Evolutionary conservation across 2,888 invertebrate species (phyloP).

Genomic region (Ophion obscuratus): DNA sequence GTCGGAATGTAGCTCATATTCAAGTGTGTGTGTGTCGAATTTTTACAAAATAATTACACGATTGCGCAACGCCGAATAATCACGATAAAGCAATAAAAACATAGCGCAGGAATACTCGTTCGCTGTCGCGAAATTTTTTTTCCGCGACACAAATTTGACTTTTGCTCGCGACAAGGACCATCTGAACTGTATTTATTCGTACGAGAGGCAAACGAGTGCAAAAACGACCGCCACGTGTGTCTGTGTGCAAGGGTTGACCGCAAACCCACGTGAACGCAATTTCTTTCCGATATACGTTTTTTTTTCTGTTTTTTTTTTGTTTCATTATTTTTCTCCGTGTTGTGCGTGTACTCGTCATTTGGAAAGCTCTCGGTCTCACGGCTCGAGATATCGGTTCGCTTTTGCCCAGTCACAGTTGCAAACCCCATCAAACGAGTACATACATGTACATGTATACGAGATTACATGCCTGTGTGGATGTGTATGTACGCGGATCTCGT

Average conservation of each 20-base stretch:
- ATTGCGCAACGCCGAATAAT: too few species aligned
- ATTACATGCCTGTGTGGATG: constrained; percentile 9
- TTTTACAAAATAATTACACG: too few species aligned
- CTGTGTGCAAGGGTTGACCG: constrained; percentile 28
- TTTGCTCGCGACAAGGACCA: not conserved
- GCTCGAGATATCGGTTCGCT: constrained; percentile 48
- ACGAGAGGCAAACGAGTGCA: not conserved
- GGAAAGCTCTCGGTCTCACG: constrained; percentile 54
- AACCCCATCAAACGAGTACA: constrained; percentile 39
- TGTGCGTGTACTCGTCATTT: constrained; percentile 50
- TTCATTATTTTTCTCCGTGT: constrained; percentile 13
- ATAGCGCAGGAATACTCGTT: too few species aligned
- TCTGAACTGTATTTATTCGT: not conserved
- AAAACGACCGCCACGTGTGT: not conserved
- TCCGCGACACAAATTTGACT: not conserved
- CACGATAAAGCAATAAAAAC: too few species aligned
- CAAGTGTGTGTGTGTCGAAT: too few species aligned
- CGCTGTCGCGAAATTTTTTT: not conserved
- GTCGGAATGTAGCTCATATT: too few species aligned
- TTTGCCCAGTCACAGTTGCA: constrained; percentile 41
- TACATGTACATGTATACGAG: constrained; percentile 16
- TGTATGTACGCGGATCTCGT: constrained; percentile 50
- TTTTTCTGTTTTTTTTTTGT: not conserved
- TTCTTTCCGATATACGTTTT: constrained; percentile 18
- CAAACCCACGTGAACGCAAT: constrained; percentile 49